Conservation (phyloP, 2,797 vertebrate genomes). For the Xerus rutilus region DNA sequence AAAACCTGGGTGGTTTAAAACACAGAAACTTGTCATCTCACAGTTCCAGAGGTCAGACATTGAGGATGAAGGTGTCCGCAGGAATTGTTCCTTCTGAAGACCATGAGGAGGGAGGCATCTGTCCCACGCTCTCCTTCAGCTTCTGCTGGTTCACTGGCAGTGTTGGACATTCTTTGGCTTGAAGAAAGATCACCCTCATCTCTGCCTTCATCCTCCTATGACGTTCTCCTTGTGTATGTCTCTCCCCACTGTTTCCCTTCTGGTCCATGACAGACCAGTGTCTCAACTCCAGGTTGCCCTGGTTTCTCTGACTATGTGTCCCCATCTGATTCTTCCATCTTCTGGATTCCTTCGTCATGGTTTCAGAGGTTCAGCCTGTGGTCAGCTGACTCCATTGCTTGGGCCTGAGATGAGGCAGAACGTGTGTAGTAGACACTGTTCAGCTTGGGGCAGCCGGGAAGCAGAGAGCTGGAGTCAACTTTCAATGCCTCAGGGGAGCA, state of each 20-base stretch:
- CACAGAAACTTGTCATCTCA: neutral
- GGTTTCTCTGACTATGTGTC: constrained; percentile 93
- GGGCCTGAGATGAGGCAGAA: too few relatives aligned
- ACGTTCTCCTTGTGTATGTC: too few relatives aligned
- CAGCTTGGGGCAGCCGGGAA: too few relatives aligned
- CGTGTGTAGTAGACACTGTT: too few relatives aligned
- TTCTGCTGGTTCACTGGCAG: neutral
- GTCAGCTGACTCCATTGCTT: too few relatives aligned
- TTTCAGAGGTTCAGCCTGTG: too few relatives aligned
- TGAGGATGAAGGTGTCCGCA: neutral
- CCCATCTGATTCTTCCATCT: constrained; percentile 92
- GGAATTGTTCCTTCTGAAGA: neutral
- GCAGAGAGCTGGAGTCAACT: too few relatives aligned
- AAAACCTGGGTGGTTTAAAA: neutral
- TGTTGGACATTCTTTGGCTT: neutral
- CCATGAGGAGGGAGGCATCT: neutral
- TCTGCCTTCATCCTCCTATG: neutral
- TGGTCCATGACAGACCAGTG: constrained; percentile 97
- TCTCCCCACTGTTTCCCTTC: constrained; percentile 66
- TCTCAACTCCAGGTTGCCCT: constrained; percentile 89
- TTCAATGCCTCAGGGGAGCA: neutral
- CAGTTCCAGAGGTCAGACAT: neutral
- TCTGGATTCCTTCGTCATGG: constrained; percentile 92
- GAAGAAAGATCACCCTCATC: neutral
- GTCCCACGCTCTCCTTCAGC: neutral